Evolutionary conservation across 1,140 invertebrate genomes (phyloP).

Genomic region (Drosophila ananassae): DNA sequence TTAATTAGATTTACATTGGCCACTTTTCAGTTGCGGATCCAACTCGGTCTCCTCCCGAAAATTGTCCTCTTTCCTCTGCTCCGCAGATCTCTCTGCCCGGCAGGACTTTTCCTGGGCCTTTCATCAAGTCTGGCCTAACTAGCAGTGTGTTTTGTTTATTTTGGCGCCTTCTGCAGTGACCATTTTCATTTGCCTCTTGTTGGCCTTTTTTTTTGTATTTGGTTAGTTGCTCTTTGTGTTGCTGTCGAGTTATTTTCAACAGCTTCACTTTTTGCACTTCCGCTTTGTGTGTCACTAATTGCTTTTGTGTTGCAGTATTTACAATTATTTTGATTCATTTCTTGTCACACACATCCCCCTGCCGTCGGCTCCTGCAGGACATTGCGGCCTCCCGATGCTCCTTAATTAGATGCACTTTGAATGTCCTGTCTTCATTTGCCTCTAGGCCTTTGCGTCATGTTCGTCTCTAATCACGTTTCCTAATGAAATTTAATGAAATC

Average conservation of each 20-base stretch:
- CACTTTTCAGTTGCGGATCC: slow-evolving; percentile 74
- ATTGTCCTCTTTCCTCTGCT: not conserved
- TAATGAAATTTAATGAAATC: slow-evolving; percentile 68
- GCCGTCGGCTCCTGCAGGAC: not conserved
- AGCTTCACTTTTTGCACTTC: slow-evolving; percentile 81
- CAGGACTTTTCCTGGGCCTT: slow-evolving; percentile 24
- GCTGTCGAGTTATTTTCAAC: slow-evolving; percentile 74
- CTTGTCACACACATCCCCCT: slow-evolving; percentile 21
- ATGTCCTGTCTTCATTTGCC: slow-evolving; percentile 62
- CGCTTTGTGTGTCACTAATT: slow-evolving; percentile 81
- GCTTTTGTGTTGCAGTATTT: slow-evolving; percentile 81
- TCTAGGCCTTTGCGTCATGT: slow-evolving; percentile 58
- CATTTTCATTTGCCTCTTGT: slow-evolving; percentile 15
- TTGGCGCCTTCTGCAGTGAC: slow-evolving; percentile 69
- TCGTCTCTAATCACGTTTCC: slow-evolving; percentile 56
- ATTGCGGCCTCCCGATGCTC: slow-evolving; percentile 24
- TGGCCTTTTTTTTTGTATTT: slow-evolving; percentile 10
- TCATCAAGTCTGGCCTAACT: slow-evolving; percentile 64
- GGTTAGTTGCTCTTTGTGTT: slow-evolving; percentile 32
- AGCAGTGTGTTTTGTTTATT: slow-evolving; percentile 76
- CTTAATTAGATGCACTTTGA: slow-evolving; percentile 81
- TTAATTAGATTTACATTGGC: slow-evolving; percentile 82
- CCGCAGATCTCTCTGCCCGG: not conserved
- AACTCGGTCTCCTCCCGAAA: slow-evolving; percentile 19
- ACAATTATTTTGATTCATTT: slow-evolving; percentile 82